Evolutionary conservation across 2,113 vertebrate species (phyloP), one percentile per base, ranked within the genome.

Genomic region (Hemiscyllium ocellatum): DNA sequence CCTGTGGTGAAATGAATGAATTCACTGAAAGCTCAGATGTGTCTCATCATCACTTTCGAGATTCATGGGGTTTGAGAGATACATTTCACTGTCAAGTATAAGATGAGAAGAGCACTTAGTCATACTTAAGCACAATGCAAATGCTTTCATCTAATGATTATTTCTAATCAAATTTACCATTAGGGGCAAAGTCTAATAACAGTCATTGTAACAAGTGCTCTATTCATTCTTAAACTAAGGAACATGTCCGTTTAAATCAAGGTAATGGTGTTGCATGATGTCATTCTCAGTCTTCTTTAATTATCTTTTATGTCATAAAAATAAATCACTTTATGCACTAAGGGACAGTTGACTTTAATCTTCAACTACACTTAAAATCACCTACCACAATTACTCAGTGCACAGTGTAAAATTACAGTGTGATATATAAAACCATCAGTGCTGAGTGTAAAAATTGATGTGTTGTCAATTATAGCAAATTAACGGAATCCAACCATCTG

Each of bases 261-360:
- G 68, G 94, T 95, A 47, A 70, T 52, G 68, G 68, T 70, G 94
- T 50, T 72, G 42, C 94, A 95, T 76, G 68, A 95, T 95, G 42
- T 50, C 22, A 72, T 95, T 94, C 20, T 52, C 22, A 26, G 26
- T 4, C 69, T 72, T 2, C 94, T 70, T 72, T 68, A 72, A 72
- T 72, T 70, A 95, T 72, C 37, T 95, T 72, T 95, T 72, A 72
- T 72, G 94, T 72, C 94, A 24, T 52, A 72, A 95, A 95, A 50
- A 95, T 95, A 52, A 95, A 95, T 95, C 94, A 72, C 47, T 15
- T 66, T 76, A 72, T 76, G 68, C 94, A 95, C 94, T 33, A 50
- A 52, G 24, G 42, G 22, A 33, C 29, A 72, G 26, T 95, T 95
- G 68, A 76, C 68, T n/a, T 95, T 50, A 95, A 95, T 95, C 50